These are phyloP conservation scores for Sebastes minor DNA, from an alignment of 2,797 vertebrate species.

Conservation along the genomic window DNA sequence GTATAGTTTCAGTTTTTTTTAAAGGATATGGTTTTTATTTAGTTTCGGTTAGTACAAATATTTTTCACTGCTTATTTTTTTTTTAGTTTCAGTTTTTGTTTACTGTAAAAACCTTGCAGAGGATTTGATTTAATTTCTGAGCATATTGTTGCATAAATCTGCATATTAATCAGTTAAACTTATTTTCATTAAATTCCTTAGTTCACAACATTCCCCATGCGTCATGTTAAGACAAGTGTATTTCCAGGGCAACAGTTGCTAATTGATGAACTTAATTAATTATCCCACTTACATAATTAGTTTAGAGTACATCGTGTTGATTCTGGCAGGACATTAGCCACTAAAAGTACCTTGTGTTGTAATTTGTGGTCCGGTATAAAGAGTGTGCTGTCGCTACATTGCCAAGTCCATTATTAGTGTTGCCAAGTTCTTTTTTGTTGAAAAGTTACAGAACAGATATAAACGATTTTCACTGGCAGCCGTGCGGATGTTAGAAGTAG, in stretches of 20 bases:
- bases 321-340: not conserved
- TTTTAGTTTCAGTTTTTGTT: too few relatives aligned
- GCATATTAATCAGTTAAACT: constrained; percentile 18
- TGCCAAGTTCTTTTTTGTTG: not conserved
- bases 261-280: constrained; percentile 9
- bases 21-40: too few relatives aligned
- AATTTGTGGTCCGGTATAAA: not conserved
- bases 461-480: not conserved
- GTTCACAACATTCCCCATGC: not conserved
- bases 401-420: not conserved
- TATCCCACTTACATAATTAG: not conserved
- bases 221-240: constrained; percentile 1
- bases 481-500: not conserved
- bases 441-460: not conserved
- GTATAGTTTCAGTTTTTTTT: too few relatives aligned
- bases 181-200: constrained; percentile 7
- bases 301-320: not conserved
- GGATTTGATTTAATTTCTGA: not conserved
- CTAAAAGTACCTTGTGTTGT: not conserved
- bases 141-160: constrained; percentile 21
- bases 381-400: not conserved
- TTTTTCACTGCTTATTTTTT: too few relatives aligned
- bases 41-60: too few relatives aligned
- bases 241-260: constrained; percentile 5
- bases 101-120: not conserved